Evolutionary conservation across 2,888 invertebrate genomes (phyloP).

Genomic region (Agonum fuliginosum): DNA sequence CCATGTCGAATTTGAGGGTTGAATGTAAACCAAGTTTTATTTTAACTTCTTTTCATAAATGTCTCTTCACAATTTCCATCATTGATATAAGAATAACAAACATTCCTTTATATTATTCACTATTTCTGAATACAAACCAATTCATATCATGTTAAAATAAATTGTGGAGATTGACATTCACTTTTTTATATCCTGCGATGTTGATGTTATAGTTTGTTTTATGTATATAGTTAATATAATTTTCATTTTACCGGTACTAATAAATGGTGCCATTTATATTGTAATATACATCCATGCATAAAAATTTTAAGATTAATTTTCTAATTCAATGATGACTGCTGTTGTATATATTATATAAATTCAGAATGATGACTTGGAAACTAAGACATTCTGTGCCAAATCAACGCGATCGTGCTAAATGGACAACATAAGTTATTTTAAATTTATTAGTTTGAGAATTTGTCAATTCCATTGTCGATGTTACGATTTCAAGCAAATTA

Average conservation of each 20-base stretch:
- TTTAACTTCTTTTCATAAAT: slow-evolving; percentile 9
- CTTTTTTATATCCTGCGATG: slow-evolving; percentile 9
- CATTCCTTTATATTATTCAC: neutral
- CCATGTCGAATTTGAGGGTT: slow-evolving; percentile 16
- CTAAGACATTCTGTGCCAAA: slow-evolving; percentile 56
- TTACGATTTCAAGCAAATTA: neutral
- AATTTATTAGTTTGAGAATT: neutral
- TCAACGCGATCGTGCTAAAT: slow-evolving; percentile 41
- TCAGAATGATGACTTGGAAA: slow-evolving; percentile 46
- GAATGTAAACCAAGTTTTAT: slow-evolving; percentile 10
- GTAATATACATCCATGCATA: slow-evolving; percentile 53
- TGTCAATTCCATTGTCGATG: slow-evolving; percentile 14
- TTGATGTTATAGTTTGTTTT: slow-evolving; percentile 1
- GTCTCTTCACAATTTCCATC: slow-evolving; percentile 7
- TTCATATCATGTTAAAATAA: slow-evolving; percentile 3
- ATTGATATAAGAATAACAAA: neutral
- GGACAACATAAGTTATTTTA: slow-evolving; percentile 41
- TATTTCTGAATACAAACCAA: slow-evolving; percentile 4
- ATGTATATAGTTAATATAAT: slow-evolving; percentile 27
- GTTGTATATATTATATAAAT: slow-evolving; percentile 50
- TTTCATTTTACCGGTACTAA: slow-evolving; percentile 49
- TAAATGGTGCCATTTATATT: slow-evolving; percentile 49
- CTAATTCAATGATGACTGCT: slow-evolving; percentile 51
- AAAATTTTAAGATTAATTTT: slow-evolving; percentile 46
- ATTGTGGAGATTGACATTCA: slow-evolving; percentile 29